Base-by-base conservation (phyloP, 2,113 vertebrate genomes). In the Rhabdomys dilectus region DNA sequence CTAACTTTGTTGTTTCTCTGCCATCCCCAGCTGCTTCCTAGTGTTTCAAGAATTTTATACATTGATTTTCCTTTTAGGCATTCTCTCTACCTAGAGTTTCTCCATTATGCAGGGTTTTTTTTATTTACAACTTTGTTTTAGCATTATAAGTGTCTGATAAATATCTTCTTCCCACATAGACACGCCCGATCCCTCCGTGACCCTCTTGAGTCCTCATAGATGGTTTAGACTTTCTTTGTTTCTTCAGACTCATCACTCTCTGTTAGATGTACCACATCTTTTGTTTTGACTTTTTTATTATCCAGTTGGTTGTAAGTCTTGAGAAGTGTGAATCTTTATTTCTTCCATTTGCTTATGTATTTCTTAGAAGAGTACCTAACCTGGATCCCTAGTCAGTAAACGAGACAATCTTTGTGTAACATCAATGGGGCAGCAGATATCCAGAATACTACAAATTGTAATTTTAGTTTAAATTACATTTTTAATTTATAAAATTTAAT, bases 401-500 rank as follows among this genome's bases (percentile, higher is more conserved):
- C 77, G 42, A 34, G 60, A 10, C 6, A 21, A 36, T 39, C 3
- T 86, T 53, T 88, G 64, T 88, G 21, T 92, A 92, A 45, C 15
- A 34, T 89, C 29, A 62, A 51, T 7, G 70, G 36, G 66, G 29
- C 4, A 34, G 93, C 42, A 84, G 39, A 91, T 86, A 76, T 86
- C 0, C 9, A 91, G 45, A 89, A 72, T 36, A 45, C 3, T 4
- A 64, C 26, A n/a, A 60, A 39, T 24, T 80, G 13, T 29, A 13
- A 88, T 88, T 10, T 94, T 53, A 77, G 11, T 76, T 95, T 93
- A 88, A 81, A 60, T 64, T 73, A 81, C 53, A n/a, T n/a, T n/a
- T n/a, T n/a, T n/a, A n/a, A n/a, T n/a, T n/a, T n/a, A n/a, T n/a
- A n/a, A n/a, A n/a, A n/a, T n/a, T n/a, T n/a, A n/a, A n/a, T n/a